Evolutionary conservation across 2,113 vertebrate species (phyloP).

Genomic region (Ageneiosus marmoratus): DNA sequence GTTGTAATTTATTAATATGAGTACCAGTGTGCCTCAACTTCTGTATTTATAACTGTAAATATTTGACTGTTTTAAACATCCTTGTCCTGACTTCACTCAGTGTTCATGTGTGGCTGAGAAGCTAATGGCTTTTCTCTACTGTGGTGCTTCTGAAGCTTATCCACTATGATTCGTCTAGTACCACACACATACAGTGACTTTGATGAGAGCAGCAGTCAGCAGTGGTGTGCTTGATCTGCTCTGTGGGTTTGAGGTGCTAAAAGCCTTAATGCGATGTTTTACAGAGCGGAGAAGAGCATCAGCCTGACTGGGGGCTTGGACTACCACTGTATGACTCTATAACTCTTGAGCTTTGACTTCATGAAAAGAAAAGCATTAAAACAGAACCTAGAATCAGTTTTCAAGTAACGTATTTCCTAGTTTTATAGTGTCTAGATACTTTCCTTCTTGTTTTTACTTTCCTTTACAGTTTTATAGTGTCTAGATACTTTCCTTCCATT

Average conservation of each 20-base stretch:
- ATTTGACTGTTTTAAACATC: constrained; percentile 7
- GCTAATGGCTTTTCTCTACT: neutral
- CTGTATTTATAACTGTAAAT: neutral
- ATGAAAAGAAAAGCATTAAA: constrained; percentile 6
- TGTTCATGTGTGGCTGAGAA: neutral
- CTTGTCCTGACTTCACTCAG: constrained; percentile 3
- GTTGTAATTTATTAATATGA: neutral
- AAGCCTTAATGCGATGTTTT: constrained; percentile 25
- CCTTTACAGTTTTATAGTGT: constrained; percentile 8
- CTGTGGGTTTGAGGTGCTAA: constrained; percentile 26
- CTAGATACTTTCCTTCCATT: constrained; percentile 2
- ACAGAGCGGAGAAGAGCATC: constrained; percentile 21
- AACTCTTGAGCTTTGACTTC: neutral
- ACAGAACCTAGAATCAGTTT: constrained; percentile 6
- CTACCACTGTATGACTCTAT: neutral
- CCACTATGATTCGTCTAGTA: constrained; percentile 26
- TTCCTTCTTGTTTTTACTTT: too few species aligned
- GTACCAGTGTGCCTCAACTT: neutral
- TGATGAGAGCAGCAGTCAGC: constrained; percentile 22
- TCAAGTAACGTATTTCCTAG: constrained; percentile 4
- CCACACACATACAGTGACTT: constrained; percentile 12
- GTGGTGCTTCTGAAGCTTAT: constrained; percentile 10
- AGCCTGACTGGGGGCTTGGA: constrained; percentile 13
- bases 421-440: constrained; percentile 2
- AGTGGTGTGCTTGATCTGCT: constrained; percentile 16